Base-by-base conservation (phyloP, 2,888 invertebrate species). In the Eilema caniola region DNA sequence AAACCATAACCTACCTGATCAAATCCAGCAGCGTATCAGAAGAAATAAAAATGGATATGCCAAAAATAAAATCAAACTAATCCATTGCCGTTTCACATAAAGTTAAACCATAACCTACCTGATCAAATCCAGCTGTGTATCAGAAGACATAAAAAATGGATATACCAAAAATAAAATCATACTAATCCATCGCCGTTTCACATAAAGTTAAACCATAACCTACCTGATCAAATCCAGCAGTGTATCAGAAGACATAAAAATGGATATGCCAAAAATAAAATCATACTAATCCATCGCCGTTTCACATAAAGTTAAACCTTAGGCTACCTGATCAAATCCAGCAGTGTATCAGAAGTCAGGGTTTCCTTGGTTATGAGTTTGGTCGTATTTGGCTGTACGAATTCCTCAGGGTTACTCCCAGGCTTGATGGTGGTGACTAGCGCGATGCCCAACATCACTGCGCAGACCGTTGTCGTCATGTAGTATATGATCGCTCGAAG, bases 51-150 rank as follows among this genome's bases (percentile, higher is more conserved):
- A 16, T 14, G 14, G 16, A n/a, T 1, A 23, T n/a, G 56, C 23
- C 23, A 56, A 10, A 4, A 12, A 7, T 12, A 11, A 57, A 12
- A 53, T 31, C 12, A 41, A 28, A n/a, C 28, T n/a, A 47, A 28
- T 23, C 53, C 64, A 53, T n/a, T 53, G 28, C 23, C 28, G 31
- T 31, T 33, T 31, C 37, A 33, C 2, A 37, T 25, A 2, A 24
- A 66, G 8, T 20, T 41, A 62, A 66, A 66, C 3, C 12, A 28
- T 31, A 56, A 75, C 92, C 90, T 88, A 98, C 98, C 99, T 97
- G 83, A 99, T 96, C 81, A 99, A 96, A 95, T 99, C 99, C 93
- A 99, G 96, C 71, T 99, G 95, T 0, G 99, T 99, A 88, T 99
- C 99, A 1, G 97, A n/a, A n/a, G n/a, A n/a, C n/a, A n/a, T n/a